These are phyloP conservation scores for Ranitomeya variabilis DNA, from an alignment of 2,113 vertebrate species.

Conservation along the genomic window DNA sequence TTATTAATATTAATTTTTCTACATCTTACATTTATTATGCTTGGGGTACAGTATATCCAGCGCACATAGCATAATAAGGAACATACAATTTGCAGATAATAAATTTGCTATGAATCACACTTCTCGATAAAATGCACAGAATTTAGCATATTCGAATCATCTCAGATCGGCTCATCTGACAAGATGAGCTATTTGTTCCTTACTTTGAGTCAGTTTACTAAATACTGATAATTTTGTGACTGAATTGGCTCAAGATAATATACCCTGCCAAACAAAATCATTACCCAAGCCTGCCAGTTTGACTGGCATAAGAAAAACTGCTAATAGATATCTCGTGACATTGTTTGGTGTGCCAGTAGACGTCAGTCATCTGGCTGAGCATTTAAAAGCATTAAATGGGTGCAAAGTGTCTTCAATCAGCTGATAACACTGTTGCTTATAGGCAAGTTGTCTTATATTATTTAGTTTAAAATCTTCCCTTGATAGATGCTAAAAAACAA, in stretches of 20 bases:
- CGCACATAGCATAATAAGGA: too few relatives aligned
- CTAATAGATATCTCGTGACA: conserved; percentile 1
- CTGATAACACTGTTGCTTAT: neutral
- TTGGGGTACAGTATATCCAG: too few relatives aligned
- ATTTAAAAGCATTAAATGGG: conserved; percentile 36
- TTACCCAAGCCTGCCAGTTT: conserved; percentile 21
- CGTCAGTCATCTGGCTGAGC: conserved; percentile 6
- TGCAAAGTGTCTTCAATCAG: conserved; percentile 15
- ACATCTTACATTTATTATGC: too few relatives aligned
- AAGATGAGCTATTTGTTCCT: neutral
- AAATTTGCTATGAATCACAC: too few relatives aligned
- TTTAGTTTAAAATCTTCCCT: neutral
- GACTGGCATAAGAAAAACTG: conserved; percentile 10
- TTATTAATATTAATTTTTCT: too few relatives aligned
- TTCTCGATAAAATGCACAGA: too few relatives aligned
- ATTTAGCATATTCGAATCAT: too few relatives aligned
- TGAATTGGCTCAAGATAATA: neutral
- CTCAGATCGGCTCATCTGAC: too few relatives aligned
- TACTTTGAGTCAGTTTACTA: neutral
- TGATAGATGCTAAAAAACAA: conserved; percentile 3
- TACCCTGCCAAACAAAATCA: conserved; percentile 19
- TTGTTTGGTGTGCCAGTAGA: neutral
- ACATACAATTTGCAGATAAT: too few relatives aligned
- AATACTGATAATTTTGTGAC: neutral
- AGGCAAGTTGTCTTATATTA: neutral